Evolutionary conservation across 2,888 invertebrate species (phyloP).

Genomic region (Temnothorax unifasciatus): DNA sequence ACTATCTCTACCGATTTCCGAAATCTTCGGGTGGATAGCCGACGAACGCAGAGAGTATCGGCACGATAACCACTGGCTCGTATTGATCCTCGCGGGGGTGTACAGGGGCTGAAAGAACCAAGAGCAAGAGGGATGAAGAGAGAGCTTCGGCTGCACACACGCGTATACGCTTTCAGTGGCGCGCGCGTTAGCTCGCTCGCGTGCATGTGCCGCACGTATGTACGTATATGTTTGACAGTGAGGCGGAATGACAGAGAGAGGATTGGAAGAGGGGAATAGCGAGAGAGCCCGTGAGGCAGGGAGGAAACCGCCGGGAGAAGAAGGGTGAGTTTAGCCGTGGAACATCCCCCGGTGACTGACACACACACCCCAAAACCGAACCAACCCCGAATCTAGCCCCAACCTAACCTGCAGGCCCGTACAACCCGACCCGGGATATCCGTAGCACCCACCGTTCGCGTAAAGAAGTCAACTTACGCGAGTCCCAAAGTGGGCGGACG

Average conservation of each 20-base stretch:
- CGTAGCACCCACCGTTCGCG: slow-evolving; percentile 53
- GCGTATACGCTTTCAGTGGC: slow-evolving; percentile 21
- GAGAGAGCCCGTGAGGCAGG: slow-evolving; percentile 44
- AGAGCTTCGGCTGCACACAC: slow-evolving; percentile 34
- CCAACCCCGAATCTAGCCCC: slow-evolving; percentile 67
- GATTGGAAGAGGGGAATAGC: slow-evolving; percentile 45
- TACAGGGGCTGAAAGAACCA: slow-evolving; percentile 69
- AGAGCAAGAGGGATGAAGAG: slow-evolving; percentile 59
- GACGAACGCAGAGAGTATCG: slow-evolving; percentile 79
- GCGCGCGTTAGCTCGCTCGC: too few species aligned
- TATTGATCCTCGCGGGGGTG: slow-evolving; percentile 84
- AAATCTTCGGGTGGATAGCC: slow-evolving; percentile 68
- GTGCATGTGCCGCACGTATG: not conserved
- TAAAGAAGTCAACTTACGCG: slow-evolving; percentile 65
- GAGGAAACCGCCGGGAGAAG: slow-evolving; percentile 60
- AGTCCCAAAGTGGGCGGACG: slow-evolving; percentile 25
- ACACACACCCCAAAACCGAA: slow-evolving; percentile 71
- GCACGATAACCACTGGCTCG: slow-evolving; percentile 84
- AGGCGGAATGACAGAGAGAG: slow-evolving; percentile 56
- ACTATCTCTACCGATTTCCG: slow-evolving; percentile 50
- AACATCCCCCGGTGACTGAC: slow-evolving; percentile 77
- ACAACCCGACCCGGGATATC: slow-evolving; percentile 62
- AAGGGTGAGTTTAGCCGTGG: slow-evolving; percentile 69
- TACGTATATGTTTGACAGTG: slow-evolving; percentile 37
- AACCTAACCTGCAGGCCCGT: slow-evolving; percentile 67